Evolutionary conservation across 2,888 invertebrate genomes (phyloP).

Genomic region (Chymomyza caudatula): DNA sequence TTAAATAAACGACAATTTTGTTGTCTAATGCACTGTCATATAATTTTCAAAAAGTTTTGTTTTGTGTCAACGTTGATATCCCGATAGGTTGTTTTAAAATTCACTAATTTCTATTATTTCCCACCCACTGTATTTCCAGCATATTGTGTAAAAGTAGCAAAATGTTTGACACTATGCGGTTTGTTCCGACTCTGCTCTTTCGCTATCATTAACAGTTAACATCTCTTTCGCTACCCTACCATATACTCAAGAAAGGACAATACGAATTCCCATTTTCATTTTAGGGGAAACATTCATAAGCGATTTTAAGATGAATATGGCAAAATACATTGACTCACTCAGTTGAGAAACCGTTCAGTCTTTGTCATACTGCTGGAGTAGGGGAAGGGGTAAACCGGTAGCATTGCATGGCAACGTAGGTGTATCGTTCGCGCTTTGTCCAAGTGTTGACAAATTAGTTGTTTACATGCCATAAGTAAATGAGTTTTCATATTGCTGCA

Average conservation of each 20-base stretch:
- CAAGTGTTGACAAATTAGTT: slow-evolving; percentile 77
- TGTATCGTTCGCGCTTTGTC: slow-evolving; percentile 57
- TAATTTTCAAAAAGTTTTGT: too few relatives aligned
- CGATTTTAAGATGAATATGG: background rate
- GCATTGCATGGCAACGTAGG: slow-evolving; percentile 18
- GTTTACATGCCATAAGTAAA: slow-evolving; percentile 78
- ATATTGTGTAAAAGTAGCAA: slow-evolving; percentile 70
- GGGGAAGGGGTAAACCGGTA: background rate
- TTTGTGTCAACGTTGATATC: too few relatives aligned
- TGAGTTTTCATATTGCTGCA: slow-evolving; percentile 65
- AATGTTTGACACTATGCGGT: slow-evolving; percentile 69
- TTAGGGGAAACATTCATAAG: slow-evolving; percentile 50
- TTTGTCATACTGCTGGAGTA: background rate
- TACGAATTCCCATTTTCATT: slow-evolving; percentile 56
- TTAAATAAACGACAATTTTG: too few relatives aligned
- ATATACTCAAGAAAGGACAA: slow-evolving; percentile 28
- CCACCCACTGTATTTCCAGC: slow-evolving; percentile 52
- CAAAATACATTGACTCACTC: background rate
- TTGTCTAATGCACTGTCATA: too few relatives aligned
- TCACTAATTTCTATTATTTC: background rate
- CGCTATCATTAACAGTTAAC: slow-evolving; percentile 18
- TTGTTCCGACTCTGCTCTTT: background rate
- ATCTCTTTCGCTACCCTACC: slow-evolving; percentile 15
- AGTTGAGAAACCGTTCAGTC: slow-evolving; percentile 31
- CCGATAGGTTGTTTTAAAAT: background rate